phyloP scores from a whole-genome alignment of 2,797 vertebrate species.

The Dryobates pubescens region DNA sequence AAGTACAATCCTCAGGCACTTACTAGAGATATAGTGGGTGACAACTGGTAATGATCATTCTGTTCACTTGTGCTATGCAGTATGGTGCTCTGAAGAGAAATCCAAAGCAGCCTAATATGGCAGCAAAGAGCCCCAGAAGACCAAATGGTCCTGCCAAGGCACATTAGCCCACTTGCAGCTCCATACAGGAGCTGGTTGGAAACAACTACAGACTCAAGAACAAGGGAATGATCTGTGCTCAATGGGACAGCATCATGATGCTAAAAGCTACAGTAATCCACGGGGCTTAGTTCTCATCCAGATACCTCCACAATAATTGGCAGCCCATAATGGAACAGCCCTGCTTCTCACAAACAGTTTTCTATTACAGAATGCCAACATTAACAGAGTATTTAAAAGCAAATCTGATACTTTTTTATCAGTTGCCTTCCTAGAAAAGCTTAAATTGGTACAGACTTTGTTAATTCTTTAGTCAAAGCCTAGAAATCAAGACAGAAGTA shows the following conservation, averaged over 20 bases:
- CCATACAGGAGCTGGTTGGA: neutral
- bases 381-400: neutral
- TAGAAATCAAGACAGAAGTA: neutral
- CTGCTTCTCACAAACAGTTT: neutral
- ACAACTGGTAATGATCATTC: constrained; percentile 30
- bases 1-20: neutral
- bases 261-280: neutral
- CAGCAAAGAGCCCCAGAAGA: neutral
- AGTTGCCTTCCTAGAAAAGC: neutral
- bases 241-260: fast-evolving
- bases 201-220: neutral
- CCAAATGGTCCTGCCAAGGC: constrained; percentile 1
- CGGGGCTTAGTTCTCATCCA: neutral
- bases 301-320: neutral
- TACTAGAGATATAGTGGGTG: neutral
- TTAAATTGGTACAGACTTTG: neutral
- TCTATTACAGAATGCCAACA: neutral
- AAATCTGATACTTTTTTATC: neutral
- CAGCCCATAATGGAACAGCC: neutral
- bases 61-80: neutral
- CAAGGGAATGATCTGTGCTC: neutral
- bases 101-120: neutral
- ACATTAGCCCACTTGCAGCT: neutral
- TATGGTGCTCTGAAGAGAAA: constrained; percentile 9
- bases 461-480: neutral